Conservation (phyloP, 1,140 invertebrate species). For the Drusus annulatus region DNA sequence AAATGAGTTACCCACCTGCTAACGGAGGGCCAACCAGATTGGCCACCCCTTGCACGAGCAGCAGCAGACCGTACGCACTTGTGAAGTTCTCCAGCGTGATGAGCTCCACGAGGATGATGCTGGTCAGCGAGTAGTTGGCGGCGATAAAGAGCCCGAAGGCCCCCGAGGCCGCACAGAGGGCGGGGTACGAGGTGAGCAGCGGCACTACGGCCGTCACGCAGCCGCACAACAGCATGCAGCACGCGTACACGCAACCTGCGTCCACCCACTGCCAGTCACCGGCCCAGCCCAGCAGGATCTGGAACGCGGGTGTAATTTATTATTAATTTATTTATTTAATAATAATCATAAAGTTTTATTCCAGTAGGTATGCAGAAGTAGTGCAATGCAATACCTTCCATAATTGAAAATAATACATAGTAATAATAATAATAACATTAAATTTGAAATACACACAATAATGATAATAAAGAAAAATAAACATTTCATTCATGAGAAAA, state of each 20-base stretch:
- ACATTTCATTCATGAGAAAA: too few relatives aligned
- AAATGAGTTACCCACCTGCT: conserved; percentile 74
- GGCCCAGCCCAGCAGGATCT: conserved; percentile 90
- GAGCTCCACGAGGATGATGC: conserved; percentile 88
- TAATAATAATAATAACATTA: too few relatives aligned
- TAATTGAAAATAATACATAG: too few relatives aligned
- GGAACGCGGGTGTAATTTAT: conserved; percentile 61
- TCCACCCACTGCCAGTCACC: conserved; percentile 86
- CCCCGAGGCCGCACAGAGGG: conserved; percentile 76
- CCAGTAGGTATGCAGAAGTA: too few relatives aligned
- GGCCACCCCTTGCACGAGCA: conserved; percentile 90
- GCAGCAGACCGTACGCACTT: conserved; percentile 89
- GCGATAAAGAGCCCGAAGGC: conserved; percentile 89
- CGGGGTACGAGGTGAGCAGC: conserved; percentile 73
- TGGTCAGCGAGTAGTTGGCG: conserved; percentile 89
- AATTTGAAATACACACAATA: too few relatives aligned
- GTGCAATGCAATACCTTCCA: too few relatives aligned
- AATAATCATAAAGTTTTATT: too few relatives aligned
- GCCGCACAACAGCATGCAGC: conserved; percentile 85
- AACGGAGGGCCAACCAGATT: conserved; percentile 90
- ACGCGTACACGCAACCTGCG: conserved; percentile 82
- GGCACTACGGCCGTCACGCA: conserved; percentile 81
- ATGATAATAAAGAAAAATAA: too few relatives aligned
- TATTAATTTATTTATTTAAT: too few relatives aligned
- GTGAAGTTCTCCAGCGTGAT: conserved; percentile 90